Base-by-base conservation (phyloP, 2,113 vertebrate genomes). In the Ardeotis arabs region DNA sequence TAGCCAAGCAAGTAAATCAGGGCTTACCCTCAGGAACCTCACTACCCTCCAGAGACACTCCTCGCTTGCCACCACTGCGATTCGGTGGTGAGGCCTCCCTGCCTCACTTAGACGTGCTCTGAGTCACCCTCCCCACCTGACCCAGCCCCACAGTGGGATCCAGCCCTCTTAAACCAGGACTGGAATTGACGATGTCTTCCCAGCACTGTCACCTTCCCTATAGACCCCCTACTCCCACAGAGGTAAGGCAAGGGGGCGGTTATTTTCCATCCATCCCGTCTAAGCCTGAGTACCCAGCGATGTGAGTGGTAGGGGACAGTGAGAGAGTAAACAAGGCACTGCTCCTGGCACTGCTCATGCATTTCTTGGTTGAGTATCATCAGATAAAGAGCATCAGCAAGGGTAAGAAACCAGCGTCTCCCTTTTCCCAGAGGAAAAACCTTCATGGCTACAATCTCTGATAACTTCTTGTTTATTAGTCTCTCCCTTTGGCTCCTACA, bases 171-270 rank as follows among this genome's bases (percentile, higher is more conserved):
- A 63, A 79, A 45, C 6, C 4, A 3, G n/a, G 18, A 59, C 19
- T 59, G 23, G 49, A 79, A 73, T 16, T 2, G 1, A 21, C 12
- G 8, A 49, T 37, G 83, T 35, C 47, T 79, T 93, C n/a, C 52
- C 12, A 12, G 27, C 56, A 39, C 20, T 70, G 7, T 4, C 10
- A 14, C 28, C 4, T 63, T 60, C 28, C 37, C 52, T 45, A 31
- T 1, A 63, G 45, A 62, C 7, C 3, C 2, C 9, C 21, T 10
- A 29, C 31, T 50, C 20, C 39, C 45, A 55, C 0, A 1, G 28
- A 76, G 3, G 28, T 35, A 76, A 77, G 39, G 5, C 12, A 73
- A 64, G 35, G 18, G n/a, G 5, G 19, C 1, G 1, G 35, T 10
- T 73, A 18, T 52, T 83, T 88, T 92, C 45, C 39, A 68, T 18